A percentile compares a stretch with the other conserved stretches of the same genome.
Conservation (phyloP, 2,797 vertebrate species). For the Halcyon smyrnensis region DNA sequence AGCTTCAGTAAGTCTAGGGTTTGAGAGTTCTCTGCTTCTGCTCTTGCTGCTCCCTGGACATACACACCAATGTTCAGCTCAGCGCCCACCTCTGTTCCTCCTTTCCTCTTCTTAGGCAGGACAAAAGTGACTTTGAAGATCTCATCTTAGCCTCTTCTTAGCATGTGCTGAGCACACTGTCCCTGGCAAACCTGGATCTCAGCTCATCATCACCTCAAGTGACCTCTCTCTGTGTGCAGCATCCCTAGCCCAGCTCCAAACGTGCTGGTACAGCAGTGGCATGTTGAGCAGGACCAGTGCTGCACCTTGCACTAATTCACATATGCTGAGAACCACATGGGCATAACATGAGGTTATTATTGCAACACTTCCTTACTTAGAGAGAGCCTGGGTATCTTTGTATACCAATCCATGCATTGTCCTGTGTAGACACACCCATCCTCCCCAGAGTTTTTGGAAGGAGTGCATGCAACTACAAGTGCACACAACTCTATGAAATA, state of each 20-base stretch:
- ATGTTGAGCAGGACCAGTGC: neutral
- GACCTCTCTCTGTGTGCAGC: fast-evolving
- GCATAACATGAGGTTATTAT: neutral
- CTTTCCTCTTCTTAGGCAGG: neutral
- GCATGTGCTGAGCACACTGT: fast-evolving
- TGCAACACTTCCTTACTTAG: neutral
- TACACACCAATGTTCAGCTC: fast-evolving
- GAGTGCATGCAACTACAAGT: fast-evolving
- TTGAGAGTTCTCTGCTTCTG: neutral
- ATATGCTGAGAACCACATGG: fast-evolving
- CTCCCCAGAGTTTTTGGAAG: neutral
- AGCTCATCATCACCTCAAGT: fast-evolving
- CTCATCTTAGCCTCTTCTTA: neutral
- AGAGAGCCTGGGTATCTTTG: neutral
- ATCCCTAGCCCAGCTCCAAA: neutral
- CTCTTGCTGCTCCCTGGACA: neutral
- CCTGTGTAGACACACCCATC: fast-evolving
- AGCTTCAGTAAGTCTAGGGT: fast-evolving
- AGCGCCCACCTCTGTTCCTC: neutral
- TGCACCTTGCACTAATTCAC: fast-evolving
- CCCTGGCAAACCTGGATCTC: neutral
- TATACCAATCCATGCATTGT: too few species aligned
- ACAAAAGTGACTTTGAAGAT: neutral
- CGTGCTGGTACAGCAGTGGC: fast-evolving
- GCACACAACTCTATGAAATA: fast-evolving